These are phyloP conservation scores for Lordiphosa stackelbergi DNA, from an alignment of 1,140 invertebrate genomes.

Conservation along the genomic window DNA sequence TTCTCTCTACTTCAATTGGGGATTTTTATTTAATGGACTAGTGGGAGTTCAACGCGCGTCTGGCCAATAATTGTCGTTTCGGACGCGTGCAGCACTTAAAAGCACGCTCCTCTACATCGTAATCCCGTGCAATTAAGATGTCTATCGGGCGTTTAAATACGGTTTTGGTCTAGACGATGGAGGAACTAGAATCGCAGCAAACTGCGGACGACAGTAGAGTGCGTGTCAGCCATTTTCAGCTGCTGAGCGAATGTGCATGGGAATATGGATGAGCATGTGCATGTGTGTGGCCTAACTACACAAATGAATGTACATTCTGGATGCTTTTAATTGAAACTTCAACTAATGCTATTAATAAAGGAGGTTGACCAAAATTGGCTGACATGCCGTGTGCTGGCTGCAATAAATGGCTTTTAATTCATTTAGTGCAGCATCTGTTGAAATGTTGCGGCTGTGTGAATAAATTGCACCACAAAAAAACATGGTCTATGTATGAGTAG, in stretches of 20 bases:
- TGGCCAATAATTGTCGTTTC: conserved; percentile 38
- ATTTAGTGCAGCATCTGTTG: conserved; percentile 50
- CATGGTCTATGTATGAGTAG: conserved; percentile 12
- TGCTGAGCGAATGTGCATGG: neutral
- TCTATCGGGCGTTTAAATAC: conserved; percentile 49
- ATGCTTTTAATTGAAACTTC: conserved; percentile 49
- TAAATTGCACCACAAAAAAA: conserved; percentile 24
- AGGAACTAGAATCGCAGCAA: conserved; percentile 27
- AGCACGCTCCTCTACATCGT: conserved; percentile 34
- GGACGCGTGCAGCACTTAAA: conserved; percentile 17
- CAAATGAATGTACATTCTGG: conserved; percentile 12
- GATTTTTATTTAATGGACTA: neutral
- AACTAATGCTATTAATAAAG: conserved; percentile 39
- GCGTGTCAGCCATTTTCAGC: neutral
- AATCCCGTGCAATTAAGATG: conserved; percentile 65
- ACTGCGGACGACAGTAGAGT: conserved; percentile 12
- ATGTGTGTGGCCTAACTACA: conserved; percentile 42
- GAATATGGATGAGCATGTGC: conserved; percentile 8
- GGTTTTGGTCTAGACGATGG: conserved; percentile 51
- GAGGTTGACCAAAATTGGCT: conserved; percentile 13
- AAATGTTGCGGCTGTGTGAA: conserved; percentile 22
- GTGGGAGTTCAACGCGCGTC: conserved; percentile 9
- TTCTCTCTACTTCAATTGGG: conserved; percentile 15
- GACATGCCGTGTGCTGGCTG: conserved; percentile 9
- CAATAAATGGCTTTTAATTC: conserved; percentile 54